A percentile compares a stretch with the other conserved stretches of the same genome.
Evolutionary conservation across 53 echinoderm and acorn worm species (phyloP).

Genomic region (Hippasteria phrygiana): DNA sequence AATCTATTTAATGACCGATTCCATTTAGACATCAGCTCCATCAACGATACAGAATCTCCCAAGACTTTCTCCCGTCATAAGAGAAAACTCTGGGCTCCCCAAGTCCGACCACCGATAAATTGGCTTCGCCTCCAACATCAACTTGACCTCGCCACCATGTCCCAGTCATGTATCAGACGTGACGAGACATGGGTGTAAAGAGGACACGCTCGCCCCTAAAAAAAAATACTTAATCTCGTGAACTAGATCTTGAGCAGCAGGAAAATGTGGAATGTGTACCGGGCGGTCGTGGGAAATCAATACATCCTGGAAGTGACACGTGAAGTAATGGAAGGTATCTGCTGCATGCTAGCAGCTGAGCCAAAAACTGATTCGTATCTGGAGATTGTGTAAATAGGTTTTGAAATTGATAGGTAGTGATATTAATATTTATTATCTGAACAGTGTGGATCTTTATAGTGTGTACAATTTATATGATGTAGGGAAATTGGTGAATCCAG

Average conservation of each 20-base stretch:
- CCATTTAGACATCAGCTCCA: too few relatives aligned
- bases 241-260: conserved; percentile 27
- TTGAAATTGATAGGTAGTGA: too few relatives aligned
- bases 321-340: background rate
- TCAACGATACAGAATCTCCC: background rate
- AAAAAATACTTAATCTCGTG: conserved; percentile 19
- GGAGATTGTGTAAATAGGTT: too few relatives aligned
- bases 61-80: background rate
- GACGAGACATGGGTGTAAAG: background rate
- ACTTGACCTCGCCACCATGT: background rate
- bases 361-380: background rate
- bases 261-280: conserved; percentile 43
- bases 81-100: background rate
- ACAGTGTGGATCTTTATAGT: too few relatives aligned
- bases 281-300: background rate
- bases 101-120: background rate
- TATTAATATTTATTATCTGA: too few relatives aligned
- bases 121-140: background rate
- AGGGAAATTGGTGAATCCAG: too few relatives aligned
- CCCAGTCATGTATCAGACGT: background rate
- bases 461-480: too few relatives aligned
- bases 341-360: conserved; percentile 4
- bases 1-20: too few relatives aligned
- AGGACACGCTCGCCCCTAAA: background rate
- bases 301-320: conserved; percentile 15